Conservation (phyloP, 1,140 invertebrate genomes). For the Bombus fervidus region DNA sequence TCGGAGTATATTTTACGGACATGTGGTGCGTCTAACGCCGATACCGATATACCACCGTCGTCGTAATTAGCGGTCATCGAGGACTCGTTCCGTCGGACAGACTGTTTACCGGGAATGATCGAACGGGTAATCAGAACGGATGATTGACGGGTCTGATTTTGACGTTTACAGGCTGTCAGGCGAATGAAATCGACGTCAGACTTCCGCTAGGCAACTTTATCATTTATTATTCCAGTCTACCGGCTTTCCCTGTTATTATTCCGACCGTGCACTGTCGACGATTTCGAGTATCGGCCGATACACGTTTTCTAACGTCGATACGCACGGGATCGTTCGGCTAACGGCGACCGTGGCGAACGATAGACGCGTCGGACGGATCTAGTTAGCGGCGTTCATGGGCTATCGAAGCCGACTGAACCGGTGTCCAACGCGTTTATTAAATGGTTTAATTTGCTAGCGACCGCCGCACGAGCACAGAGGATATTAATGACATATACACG, state of each 20-base stretch:
- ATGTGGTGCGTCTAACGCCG: background rate
- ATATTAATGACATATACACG: conserved; percentile 34
- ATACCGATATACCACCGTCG: conserved; percentile 1
- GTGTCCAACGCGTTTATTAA: background rate
- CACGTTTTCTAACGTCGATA: background rate
- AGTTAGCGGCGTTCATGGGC: background rate
- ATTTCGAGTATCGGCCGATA: background rate
- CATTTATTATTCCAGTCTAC: conserved; percentile 35
- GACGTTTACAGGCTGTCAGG: conserved; percentile 39
- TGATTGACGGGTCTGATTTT: conserved; percentile 42
- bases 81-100: background rate
- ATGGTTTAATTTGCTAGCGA: conserved; percentile 31
- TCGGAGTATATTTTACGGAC: background rate
- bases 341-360: background rate
- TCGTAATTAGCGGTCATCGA: conserved; percentile 33
- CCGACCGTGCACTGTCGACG: background rate
- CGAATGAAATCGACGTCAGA: conserved; percentile 34
- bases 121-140: conserved; percentile 38
- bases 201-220: background rate
- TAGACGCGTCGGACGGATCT: conserved; percentile 21
- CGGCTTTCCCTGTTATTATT: conserved; percentile 35
- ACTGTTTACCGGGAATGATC: conserved; percentile 37
- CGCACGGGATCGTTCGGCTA: background rate
- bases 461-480: background rate
- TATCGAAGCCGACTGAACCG: background rate